These are phyloP conservation scores for Apodemus agrarius DNA, from an alignment of 2,797 vertebrate species.

Conservation along the genomic window DNA sequence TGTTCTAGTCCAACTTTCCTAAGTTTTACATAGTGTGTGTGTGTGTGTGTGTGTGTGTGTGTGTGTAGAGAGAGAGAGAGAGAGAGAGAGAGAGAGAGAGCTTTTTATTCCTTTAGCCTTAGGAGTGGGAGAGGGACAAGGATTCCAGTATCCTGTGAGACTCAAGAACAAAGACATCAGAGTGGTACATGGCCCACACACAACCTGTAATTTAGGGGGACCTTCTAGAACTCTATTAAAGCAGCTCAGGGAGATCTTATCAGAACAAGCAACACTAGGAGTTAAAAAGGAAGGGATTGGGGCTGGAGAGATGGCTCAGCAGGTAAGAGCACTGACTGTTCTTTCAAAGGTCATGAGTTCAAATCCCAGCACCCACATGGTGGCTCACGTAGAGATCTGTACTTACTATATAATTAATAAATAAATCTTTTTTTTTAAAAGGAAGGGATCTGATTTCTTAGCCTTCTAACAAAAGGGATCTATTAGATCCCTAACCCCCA, in stretches of 20 bases:
- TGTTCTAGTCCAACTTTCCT: not conserved
- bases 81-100: not conserved
- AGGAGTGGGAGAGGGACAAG: conserved; percentile 13
- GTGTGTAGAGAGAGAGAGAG: not conserved
- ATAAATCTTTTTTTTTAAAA: no score
- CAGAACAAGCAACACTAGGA: conserved; percentile 5
- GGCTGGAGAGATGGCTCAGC: no score
- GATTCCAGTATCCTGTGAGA: not conserved
- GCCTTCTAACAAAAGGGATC: conserved; percentile 33
- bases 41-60: no score
- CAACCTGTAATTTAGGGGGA: not conserved
- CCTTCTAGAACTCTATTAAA: conserved; percentile 23
- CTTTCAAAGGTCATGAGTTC: no score
- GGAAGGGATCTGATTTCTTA: not conserved
- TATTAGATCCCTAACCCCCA: conserved; percentile 24
- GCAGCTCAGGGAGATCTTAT: not conserved
- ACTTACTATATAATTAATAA: no score
- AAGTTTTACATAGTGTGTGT: not conserved
- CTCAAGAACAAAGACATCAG: conserved; percentile 42
- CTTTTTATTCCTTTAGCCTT: not conserved
- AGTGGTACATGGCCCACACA: not conserved
- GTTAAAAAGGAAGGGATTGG: not conserved
- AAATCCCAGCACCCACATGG: no score
- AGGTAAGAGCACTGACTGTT: no score
- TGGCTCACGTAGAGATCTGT: no score